Conservation (phyloP, 2,797 vertebrate genomes). For the Scarus forsteni region DNA sequence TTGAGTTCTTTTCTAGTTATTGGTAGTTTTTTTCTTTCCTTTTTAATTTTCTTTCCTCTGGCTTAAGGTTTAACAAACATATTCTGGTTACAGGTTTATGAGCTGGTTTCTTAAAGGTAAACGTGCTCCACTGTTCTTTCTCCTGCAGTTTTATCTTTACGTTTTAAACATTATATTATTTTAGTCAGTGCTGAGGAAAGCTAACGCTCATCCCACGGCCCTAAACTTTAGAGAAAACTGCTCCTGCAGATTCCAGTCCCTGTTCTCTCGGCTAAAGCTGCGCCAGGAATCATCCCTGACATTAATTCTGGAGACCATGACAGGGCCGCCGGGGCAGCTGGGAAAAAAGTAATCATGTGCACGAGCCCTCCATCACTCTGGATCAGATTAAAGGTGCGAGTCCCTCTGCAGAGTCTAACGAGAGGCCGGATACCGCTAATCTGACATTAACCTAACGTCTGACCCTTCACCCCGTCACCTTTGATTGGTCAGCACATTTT, state of each 20-base stretch:
- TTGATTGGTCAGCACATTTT: slow-evolving; percentile 64
- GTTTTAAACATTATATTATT: no score
- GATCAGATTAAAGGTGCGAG: slow-evolving; percentile 65
- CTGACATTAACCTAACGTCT: slow-evolving; percentile 79
- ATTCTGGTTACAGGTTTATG: no score
- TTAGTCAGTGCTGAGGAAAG: no score
- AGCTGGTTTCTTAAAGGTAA: no score
- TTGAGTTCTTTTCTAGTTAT: no score
- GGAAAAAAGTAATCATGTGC: slow-evolving; percentile 23
- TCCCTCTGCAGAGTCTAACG: slow-evolving; percentile 60
- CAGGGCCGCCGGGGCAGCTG: slow-evolving; percentile 23
- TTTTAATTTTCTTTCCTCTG: no score
- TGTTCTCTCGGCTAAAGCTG: slow-evolving; percentile 13
- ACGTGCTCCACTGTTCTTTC: no score
- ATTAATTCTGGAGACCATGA: slow-evolving; percentile 48
- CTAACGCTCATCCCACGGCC: no score
- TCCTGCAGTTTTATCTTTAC: no score
- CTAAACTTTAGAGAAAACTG: no score
- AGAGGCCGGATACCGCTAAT: slow-evolving; percentile 78
- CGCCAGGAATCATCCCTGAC: slow-evolving; percentile 60
- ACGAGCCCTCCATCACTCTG: slow-evolving; percentile 43
- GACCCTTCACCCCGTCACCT: slow-evolving; percentile 70
- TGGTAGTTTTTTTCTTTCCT: no score
- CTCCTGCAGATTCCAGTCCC: slow-evolving; percentile 8
- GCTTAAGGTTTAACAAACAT: no score